These are phyloP conservation scores for Trichonephila clavipes DNA, from an alignment of 1,140 invertebrate genomes.

Conservation along the genomic window DNA sequence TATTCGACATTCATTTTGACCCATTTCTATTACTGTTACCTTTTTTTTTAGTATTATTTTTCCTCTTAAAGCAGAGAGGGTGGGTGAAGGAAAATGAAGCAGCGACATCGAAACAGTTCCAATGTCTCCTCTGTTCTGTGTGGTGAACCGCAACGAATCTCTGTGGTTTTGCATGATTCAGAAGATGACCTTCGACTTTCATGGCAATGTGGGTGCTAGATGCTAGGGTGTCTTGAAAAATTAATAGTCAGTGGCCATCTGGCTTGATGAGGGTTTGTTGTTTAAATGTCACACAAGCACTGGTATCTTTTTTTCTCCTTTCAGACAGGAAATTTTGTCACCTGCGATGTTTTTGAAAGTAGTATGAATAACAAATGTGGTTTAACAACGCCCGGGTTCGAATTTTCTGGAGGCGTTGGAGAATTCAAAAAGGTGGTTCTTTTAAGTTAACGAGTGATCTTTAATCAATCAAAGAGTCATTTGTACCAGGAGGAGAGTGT, in stretches of 20 bases:
- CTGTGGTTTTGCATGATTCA: not conserved
- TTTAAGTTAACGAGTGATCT: not conserved
- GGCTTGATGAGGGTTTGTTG: slow-evolving; percentile 4
- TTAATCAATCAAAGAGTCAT: slow-evolving; percentile 22
- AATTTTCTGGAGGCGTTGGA: not conserved
- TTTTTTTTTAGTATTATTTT: not conserved
- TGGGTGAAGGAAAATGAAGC: not conserved
- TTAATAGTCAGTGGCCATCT: not conserved
- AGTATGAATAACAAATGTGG: not conserved
- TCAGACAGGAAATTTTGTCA: not conserved
- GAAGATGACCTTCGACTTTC: not conserved
- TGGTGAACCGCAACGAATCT: slow-evolving; percentile 8
- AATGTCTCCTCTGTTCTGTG: not conserved
- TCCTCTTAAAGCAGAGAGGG: not conserved
- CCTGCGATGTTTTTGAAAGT: not conserved
- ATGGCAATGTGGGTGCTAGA: not conserved
- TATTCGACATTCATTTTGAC: not conserved
- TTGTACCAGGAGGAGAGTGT: not conserved
- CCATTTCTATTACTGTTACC: not conserved
- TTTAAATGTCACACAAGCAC: not conserved
- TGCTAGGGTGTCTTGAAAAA: not conserved
- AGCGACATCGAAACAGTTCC: not conserved
- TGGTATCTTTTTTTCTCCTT: not conserved
- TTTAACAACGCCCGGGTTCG: not conserved
- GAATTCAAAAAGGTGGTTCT: not conserved